A percentile compares a stretch with the other conserved stretches of the same genome.
These are phyloP conservation scores for Drosophila prostipennis DNA, from an alignment of 2,888 invertebrate genomes.

Conservation along the genomic window DNA sequence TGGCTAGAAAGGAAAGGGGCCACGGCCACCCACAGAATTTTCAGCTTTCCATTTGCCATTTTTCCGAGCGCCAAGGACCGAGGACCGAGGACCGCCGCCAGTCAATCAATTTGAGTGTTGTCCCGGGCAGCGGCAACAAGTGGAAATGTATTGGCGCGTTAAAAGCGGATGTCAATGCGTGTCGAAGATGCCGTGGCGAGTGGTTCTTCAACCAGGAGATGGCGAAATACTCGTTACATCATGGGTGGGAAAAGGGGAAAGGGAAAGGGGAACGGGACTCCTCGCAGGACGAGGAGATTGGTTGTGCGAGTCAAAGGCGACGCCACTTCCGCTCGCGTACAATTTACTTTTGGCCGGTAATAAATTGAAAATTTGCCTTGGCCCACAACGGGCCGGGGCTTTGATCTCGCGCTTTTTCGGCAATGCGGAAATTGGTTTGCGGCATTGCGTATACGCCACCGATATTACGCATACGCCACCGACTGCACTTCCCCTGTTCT, in stretches of 20 bases:
- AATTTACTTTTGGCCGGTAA: slow-evolving; percentile 71
- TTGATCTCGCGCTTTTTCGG: slow-evolving; percentile 40
- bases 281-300: slow-evolving; percentile 9
- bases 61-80: background rate
- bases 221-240: slow-evolving; percentile 9
- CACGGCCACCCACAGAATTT: slow-evolving; percentile 15
- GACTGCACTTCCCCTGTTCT: slow-evolving; percentile 1
- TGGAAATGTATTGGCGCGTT: slow-evolving; percentile 60
- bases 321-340: slow-evolving; percentile 66
- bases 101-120: slow-evolving; percentile 70
- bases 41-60: slow-evolving; percentile 13
- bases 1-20: slow-evolving; percentile 27
- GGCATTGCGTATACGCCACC: slow-evolving; percentile 23
- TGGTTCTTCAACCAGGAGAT: slow-evolving; percentile 15
- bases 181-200: slow-evolving; percentile 38
- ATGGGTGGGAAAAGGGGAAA: background rate
- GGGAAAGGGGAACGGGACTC: too few relatives aligned
- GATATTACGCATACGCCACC: slow-evolving; percentile 16
- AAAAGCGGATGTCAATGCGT: slow-evolving; percentile 56
- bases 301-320: slow-evolving; percentile 54
- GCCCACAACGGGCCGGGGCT: slow-evolving; percentile 17
- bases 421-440: slow-evolving; percentile 72
- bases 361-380: slow-evolving; percentile 70
- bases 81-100: slow-evolving; percentile 21
- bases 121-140: slow-evolving; percentile 57